phyloP scores from a whole-genome alignment of 2,888 invertebrate genomes.

The Entomobrya multifasciata region DNA sequence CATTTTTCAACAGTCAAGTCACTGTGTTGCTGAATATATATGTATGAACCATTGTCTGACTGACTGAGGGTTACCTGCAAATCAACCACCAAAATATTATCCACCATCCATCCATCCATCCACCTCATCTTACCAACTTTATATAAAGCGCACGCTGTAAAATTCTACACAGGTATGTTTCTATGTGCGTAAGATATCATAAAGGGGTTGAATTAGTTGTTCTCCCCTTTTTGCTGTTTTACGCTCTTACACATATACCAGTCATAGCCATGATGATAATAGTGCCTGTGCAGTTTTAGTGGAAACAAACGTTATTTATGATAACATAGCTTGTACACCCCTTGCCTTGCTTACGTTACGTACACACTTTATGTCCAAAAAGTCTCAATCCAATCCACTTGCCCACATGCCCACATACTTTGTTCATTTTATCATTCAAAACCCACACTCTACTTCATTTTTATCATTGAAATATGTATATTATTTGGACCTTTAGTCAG shows the following conservation, averaged over 20 bases:
- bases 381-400: not conserved
- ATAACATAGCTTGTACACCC: not conserved
- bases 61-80: conserved; percentile 6
- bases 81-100: conserved; percentile 27
- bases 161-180: not conserved
- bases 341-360: no score
- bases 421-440: not conserved
- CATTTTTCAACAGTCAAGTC: conserved; percentile 27
- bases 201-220: conserved; percentile 42
- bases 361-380: conserved; percentile 49
- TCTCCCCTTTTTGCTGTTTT: conserved; percentile 51
- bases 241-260: not conserved
- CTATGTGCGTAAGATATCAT: conserved; percentile 9
- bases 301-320: conserved; percentile 53
- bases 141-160: not conserved
- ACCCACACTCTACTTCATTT: conserved; percentile 7
- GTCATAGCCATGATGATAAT: not conserved
- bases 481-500: conserved; percentile 22
- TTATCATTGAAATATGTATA: not conserved
- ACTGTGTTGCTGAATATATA: no score
- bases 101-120: conserved; percentile 13
- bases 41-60: not conserved
- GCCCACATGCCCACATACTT: not conserved
- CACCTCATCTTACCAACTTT: conserved; percentile 23
- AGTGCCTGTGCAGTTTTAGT: not conserved